Conservation (phyloP, 2,888 invertebrate species). For the Torymus tubicola region DNA sequence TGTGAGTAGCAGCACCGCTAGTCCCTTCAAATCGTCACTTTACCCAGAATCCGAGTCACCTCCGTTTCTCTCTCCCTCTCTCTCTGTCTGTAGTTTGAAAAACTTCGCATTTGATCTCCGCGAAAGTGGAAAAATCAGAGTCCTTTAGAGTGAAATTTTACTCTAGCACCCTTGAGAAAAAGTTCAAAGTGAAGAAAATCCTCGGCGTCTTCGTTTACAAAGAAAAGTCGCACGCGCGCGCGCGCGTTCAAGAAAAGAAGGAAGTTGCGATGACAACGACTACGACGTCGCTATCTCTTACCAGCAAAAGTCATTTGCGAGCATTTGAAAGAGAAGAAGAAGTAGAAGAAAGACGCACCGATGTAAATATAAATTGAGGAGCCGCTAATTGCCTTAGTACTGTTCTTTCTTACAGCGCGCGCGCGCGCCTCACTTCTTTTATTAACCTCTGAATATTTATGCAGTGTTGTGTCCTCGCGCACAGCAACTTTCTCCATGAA, state of each 20-base stretch:
- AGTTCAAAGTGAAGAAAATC: slow-evolving; percentile 44
- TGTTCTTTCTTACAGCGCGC: too few relatives aligned
- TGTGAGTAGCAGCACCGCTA: neutral
- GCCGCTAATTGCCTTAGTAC: slow-evolving; percentile 23
- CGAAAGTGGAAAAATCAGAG: slow-evolving; percentile 40
- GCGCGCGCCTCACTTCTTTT: too few relatives aligned
- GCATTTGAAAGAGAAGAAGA: slow-evolving; percentile 17
- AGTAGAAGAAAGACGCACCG: too few relatives aligned
- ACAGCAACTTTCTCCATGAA: too few relatives aligned
- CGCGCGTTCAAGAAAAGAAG: too few relatives aligned
- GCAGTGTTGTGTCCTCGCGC: too few relatives aligned
- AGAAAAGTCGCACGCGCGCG: slow-evolving; percentile 32
- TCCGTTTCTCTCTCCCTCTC: too few relatives aligned
- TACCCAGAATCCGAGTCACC: neutral
- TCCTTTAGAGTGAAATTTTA: slow-evolving; percentile 32
- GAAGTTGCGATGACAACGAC: too few relatives aligned
- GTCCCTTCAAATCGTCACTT: slow-evolving; percentile 33
- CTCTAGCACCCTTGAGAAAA: slow-evolving; percentile 24
- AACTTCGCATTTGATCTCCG: slow-evolving; percentile 47
- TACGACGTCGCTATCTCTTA: neutral
- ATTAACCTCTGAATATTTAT: too few relatives aligned
- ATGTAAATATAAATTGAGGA: slow-evolving; percentile 27
- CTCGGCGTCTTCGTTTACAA: slow-evolving; percentile 32
- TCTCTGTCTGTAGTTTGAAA: slow-evolving; percentile 20
- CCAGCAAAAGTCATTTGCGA: slow-evolving; percentile 38